phyloP scores from a whole-genome alignment of 2,888 invertebrate genomes.

The Thymelicus acteon region DNA sequence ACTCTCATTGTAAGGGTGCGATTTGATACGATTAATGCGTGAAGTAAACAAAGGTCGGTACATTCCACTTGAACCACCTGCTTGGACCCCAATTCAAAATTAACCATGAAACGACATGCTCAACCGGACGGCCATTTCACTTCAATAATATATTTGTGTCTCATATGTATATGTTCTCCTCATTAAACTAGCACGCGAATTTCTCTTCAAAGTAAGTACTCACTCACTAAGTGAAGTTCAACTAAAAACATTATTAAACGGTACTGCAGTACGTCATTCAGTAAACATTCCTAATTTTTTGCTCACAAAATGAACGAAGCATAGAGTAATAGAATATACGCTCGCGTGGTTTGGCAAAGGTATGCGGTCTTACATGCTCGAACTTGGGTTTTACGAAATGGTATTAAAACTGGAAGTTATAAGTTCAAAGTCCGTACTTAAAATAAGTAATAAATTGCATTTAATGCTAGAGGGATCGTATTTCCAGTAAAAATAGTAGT shows the following conservation, averaged over 20 bases:
- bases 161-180: neutral
- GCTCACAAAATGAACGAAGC: neutral
- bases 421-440: neutral
- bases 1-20: too few relatives aligned
- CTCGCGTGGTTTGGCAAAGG: slow-evolving; percentile 11
- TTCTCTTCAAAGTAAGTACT: neutral
- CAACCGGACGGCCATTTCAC: too few relatives aligned
- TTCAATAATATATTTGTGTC: neutral
- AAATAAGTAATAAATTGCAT: neutral
- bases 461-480: neutral
- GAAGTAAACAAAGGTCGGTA: too few relatives aligned
- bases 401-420: neutral
- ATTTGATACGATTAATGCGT: too few relatives aligned
- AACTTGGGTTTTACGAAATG: neutral
- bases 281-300: neutral
- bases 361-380: neutral
- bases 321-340: slow-evolving; percentile 9
- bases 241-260: neutral
- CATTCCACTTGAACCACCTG: too few relatives aligned
- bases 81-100: too few relatives aligned
- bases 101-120: too few relatives aligned
- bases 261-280: slow-evolving; percentile 1
- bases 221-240: neutral
- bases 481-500: too few relatives aligned
- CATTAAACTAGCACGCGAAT: neutral